Base-by-base conservation (phyloP, 2,113 vertebrate genomes). In the Xiphophorus hellerii region DNA sequence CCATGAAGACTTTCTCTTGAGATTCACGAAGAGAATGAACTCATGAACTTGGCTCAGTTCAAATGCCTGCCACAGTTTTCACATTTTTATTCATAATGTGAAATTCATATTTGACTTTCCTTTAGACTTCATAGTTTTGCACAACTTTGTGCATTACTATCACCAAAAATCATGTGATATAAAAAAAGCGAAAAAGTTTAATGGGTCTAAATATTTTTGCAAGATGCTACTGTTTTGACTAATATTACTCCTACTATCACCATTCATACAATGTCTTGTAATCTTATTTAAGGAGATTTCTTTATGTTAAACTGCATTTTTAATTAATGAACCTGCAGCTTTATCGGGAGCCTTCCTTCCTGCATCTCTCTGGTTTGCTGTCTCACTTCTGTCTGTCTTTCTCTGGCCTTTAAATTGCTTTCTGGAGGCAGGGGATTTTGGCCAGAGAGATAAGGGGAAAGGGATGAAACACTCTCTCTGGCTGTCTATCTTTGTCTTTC, bases 341-440 rank as follows among this genome's bases (percentile, higher is more conserved):
- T 87, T 73, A 84, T 82, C 74, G 42, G 61, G 66, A 66, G 37
- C 78, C 66, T 72, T 76, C 71, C 60, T 68, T 83, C 70, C 51
- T 78, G 27, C 76, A 69, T 84, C 62, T 74, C 62, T 71, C 29
- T 44, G 69, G 66, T 51, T 69, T 54, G 15, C 78, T 69, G 37
- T 74, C 73, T 73, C 69, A 74, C 69, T 64, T 69, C 69, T 64
- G 9, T 37, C 30, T 74, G 44, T 77, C 71, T 80, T 39, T 74
- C 77, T 63, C 83, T 81, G 71, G 81, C 73, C 85, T 88, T 89
- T 90, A 90, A 92, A 93, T 92, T 92, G 82, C 89, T 89, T 92
- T 89, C 82, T 80, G 78, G 82, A 89, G 83, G 86, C 84, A 68
- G 81, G 88, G 89, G 90, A 87, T 82, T 87, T 87, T 70, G 73